Conservation (phyloP, 2,797 vertebrate species). For the Tympanoctomys barrerae region DNA sequence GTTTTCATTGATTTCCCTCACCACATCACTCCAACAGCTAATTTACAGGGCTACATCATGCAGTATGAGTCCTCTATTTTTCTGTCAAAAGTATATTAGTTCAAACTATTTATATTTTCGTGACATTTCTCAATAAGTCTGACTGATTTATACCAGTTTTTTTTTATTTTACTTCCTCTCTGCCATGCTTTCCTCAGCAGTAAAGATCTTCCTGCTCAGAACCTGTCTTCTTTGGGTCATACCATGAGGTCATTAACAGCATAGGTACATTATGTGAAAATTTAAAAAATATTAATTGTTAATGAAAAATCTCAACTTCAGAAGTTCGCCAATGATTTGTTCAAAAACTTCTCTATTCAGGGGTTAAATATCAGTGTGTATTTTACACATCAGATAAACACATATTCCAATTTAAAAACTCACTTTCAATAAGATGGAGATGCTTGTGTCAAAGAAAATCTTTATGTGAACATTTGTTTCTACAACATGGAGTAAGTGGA, state of each 20-base stretch:
- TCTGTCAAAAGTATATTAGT: background rate
- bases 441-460: background rate
- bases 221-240: background rate
- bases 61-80: background rate
- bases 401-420: background rate
- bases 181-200: rapidly evolving
- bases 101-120: background rate
- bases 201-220: background rate
- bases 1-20: background rate
- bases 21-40: background rate
- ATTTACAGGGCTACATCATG: background rate
- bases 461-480: background rate
- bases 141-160: background rate
- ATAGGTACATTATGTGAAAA: background rate
- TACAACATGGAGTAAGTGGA: background rate
- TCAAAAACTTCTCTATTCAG: background rate
- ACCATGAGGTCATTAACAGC: background rate
- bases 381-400: background rate
- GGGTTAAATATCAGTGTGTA: background rate
- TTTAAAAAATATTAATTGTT: background rate
- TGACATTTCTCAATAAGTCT: background rate
- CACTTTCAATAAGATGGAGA: background rate
- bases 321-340: background rate
- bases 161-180: background rate
- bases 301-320: background rate